Evolutionary conservation across 2,888 invertebrate species (phyloP).

Genomic region (Hemithea aestivaria): DNA sequence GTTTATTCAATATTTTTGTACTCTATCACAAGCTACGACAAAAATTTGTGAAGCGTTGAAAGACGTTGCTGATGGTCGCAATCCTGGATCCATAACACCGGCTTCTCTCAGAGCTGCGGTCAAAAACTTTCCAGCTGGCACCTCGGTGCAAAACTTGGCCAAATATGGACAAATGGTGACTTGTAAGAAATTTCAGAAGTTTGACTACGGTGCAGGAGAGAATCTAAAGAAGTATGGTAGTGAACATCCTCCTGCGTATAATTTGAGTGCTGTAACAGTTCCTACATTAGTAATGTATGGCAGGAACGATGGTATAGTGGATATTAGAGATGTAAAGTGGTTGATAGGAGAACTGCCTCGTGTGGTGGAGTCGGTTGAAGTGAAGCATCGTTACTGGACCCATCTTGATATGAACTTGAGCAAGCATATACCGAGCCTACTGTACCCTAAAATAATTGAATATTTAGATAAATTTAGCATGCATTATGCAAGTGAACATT

Average conservation of each 20-base stretch:
- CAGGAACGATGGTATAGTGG: constrained; percentile 76
- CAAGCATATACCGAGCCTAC: constrained; percentile 22
- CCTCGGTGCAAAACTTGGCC: constrained; percentile 48
- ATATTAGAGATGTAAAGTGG: constrained; percentile 77
- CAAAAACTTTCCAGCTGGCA: constrained; percentile 51
- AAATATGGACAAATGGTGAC: constrained; percentile 48
- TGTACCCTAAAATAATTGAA: constrained; percentile 61
- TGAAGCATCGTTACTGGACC: constrained; percentile 64
- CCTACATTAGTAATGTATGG: constrained; percentile 54
- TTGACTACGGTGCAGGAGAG: constrained; percentile 44
- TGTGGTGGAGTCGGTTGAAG: constrained; percentile 72
- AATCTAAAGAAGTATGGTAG: constrained; percentile 49
- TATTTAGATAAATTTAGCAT: constrained; percentile 9
- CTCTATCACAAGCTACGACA: constrained; percentile 30
- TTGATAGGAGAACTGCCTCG: constrained; percentile 76
- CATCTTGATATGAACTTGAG: constrained; percentile 30
- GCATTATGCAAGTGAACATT: no score
- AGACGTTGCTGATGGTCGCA: constrained; percentile 33
- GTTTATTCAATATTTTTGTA: constrained; percentile 43
- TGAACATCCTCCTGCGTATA: constrained; percentile 43
- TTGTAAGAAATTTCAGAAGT: constrained; percentile 41
- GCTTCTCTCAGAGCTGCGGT: constrained; percentile 33
- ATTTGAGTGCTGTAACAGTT: constrained; percentile 40
- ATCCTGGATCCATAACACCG: constrained; percentile 45
- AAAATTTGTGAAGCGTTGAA: constrained; percentile 35